Conservation (phyloP, 2,888 invertebrate species). For the Perithous albicinctus region DNA sequence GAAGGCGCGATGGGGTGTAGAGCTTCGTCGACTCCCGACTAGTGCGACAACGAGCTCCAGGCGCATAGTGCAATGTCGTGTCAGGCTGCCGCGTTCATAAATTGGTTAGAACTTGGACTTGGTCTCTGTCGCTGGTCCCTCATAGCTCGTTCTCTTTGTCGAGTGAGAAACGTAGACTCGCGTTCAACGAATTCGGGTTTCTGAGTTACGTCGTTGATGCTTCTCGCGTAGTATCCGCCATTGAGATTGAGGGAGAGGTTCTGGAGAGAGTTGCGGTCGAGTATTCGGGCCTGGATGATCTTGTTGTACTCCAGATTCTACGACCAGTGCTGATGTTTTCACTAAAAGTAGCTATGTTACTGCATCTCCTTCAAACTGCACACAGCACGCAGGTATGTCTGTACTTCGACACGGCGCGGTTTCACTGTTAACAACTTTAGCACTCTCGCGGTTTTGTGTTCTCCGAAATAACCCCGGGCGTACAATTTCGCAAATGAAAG, state of each 20-base stretch:
- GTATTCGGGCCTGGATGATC: conserved; percentile 41
- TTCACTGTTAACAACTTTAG: conserved; percentile 11
- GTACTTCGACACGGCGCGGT: background rate
- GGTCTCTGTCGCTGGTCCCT: conserved; percentile 9
- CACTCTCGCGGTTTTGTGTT: background rate
- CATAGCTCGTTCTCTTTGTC: conserved; percentile 53
- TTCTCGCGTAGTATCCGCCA: conserved; percentile 29
- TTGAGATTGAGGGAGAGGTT: conserved; percentile 17
- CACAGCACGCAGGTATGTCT: background rate
- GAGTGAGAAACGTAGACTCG: conserved; percentile 26
- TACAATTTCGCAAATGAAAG: background rate
- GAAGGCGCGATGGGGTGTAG: conserved; percentile 34
- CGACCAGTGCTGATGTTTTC: background rate
- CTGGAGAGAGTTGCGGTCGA: conserved; percentile 36
- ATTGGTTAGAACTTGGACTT: conserved; percentile 77
- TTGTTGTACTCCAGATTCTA: conserved; percentile 23
- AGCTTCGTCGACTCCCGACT: conserved; percentile 50
- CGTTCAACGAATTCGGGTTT: conserved; percentile 53
- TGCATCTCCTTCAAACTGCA: conserved; percentile 15
- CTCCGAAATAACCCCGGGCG: background rate
- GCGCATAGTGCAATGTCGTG: conserved; percentile 80
- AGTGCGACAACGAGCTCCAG: conserved; percentile 58
- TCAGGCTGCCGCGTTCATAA: conserved; percentile 79
- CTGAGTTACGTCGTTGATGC: conserved; percentile 45
- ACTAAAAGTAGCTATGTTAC: conserved; percentile 13